phyloP scores from a whole-genome alignment of 2,888 invertebrate genomes.

The Meloe dianella region DNA sequence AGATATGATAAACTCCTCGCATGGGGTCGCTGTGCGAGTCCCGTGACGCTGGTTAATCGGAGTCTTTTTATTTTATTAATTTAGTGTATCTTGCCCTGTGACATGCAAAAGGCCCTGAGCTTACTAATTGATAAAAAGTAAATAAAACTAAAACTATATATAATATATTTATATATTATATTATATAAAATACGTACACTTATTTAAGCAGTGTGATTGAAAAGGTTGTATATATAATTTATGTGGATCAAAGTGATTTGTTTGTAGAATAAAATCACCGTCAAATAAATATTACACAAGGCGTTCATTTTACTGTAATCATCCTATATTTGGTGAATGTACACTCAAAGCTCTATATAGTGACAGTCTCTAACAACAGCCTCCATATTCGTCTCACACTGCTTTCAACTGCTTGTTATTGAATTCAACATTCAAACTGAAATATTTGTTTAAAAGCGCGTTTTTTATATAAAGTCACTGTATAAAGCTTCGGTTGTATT shows the following conservation, averaged over 20 bases:
- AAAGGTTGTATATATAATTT: conserved; percentile 60
- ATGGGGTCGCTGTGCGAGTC: conserved; percentile 48
- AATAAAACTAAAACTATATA: conserved; percentile 43
- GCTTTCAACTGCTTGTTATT: no score
- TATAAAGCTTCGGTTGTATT: no score
- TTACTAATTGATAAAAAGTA: conserved; percentile 50
- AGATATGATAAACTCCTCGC: conserved; percentile 45
- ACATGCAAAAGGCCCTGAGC: conserved; percentile 54
- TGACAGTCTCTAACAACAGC: no score
- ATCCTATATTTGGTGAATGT: conserved; percentile 11
- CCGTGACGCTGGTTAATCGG: conserved; percentile 42
- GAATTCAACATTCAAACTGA: no score
- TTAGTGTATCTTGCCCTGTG: conserved; percentile 51
- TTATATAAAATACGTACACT: conserved; percentile 53
- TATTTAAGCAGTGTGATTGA: conserved; percentile 60
- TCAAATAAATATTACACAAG: conserved; percentile 44
- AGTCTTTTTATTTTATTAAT: conserved; percentile 38
- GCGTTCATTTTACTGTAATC: conserved; percentile 18
- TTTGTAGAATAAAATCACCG: conserved; percentile 60
- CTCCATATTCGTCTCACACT: no score
- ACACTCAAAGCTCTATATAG: neutral
- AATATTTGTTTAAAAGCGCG: no score
- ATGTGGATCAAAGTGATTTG: conserved; percentile 59
- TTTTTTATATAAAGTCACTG: no score
- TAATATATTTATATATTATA: conserved; percentile 51